phyloP scores from a whole-genome alignment of 1,140 invertebrate species.

The Coenobita brevimanus region DNA sequence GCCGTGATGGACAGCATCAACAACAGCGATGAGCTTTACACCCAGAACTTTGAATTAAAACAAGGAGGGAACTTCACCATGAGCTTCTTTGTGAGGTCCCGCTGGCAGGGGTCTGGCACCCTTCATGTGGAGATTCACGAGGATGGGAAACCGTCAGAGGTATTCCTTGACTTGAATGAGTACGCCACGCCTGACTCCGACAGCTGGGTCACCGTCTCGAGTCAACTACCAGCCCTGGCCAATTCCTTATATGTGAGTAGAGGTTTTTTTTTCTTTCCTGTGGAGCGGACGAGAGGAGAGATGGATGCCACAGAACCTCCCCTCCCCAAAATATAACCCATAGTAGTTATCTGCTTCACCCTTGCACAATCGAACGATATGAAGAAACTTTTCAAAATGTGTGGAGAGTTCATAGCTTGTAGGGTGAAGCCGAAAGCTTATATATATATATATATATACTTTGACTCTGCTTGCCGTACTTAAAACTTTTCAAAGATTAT shows the following conservation, averaged over 20 bases:
- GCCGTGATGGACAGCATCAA: neutral
- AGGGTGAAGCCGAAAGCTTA: neutral
- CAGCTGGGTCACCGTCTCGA: neutral
- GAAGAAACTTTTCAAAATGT: too few species aligned
- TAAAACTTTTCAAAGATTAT: neutral
- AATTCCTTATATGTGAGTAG: neutral
- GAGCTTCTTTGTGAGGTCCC: constrained; percentile 27
- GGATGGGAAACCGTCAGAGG: neutral
- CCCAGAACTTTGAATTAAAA: constrained; percentile 10
- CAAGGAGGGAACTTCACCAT: constrained; percentile 21
- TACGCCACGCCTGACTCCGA: constrained; percentile 5
- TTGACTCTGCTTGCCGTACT: neutral
- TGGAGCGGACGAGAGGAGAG: neutral
- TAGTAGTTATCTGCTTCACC: too few species aligned
- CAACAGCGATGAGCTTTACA: constrained; percentile 37
- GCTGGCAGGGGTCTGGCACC: neutral
- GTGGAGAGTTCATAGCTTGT: too few species aligned
- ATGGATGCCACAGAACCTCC: neutral
- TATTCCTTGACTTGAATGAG: constrained; percentile 8
- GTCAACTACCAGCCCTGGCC: neutral
- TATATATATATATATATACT: neutral
- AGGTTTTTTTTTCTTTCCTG: neutral
- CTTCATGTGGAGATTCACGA: neutral
- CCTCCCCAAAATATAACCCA: neutral
- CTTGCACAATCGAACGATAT: too few species aligned